Conservation (phyloP, 2,888 invertebrate species). For the Ernsta delagoae region DNA sequence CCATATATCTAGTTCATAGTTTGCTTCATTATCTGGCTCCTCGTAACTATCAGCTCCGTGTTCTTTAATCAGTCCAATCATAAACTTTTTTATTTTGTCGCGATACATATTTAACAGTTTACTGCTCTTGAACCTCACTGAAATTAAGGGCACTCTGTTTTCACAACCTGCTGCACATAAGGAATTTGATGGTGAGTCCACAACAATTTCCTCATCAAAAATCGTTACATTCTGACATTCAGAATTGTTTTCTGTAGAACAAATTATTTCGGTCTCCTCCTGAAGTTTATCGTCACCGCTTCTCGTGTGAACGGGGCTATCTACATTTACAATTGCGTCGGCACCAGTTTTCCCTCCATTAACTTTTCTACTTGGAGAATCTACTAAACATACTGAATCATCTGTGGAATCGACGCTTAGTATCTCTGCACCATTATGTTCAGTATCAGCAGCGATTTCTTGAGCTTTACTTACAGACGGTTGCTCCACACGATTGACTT, state of each 20-base stretch:
- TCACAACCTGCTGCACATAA: slow-evolving; percentile 69
- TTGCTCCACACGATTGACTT: slow-evolving; percentile 56
- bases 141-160: slow-evolving; percentile 70
- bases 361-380: slow-evolving; percentile 44
- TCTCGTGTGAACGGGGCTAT: slow-evolving; percentile 38
- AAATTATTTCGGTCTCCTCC: slow-evolving; percentile 46
- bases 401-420: slow-evolving; percentile 52
- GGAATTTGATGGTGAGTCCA: slow-evolving; percentile 69
- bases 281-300: slow-evolving; percentile 15
- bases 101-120: slow-evolving; percentile 74
- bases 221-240: slow-evolving; percentile 51
- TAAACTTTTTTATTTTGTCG: slow-evolving; percentile 73
- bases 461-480: slow-evolving; percentile 43
- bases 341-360: slow-evolving; percentile 76
- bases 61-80: slow-evolving; percentile 71
- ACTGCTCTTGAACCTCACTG: slow-evolving; percentile 75
- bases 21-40: slow-evolving; percentile 63
- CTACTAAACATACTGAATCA: slow-evolving; percentile 47
- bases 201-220: slow-evolving; percentile 65
- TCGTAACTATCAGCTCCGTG: slow-evolving; percentile 53
- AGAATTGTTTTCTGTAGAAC: slow-evolving; percentile 45
- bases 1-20: slow-evolving; percentile 72
- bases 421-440: slow-evolving; percentile 47
- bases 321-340: slow-evolving; percentile 34
- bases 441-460: slow-evolving; percentile 44